These are phyloP conservation scores for Callaeas wilsoni DNA, from an alignment of 2,113 vertebrate genomes.

Conservation along the genomic window DNA sequence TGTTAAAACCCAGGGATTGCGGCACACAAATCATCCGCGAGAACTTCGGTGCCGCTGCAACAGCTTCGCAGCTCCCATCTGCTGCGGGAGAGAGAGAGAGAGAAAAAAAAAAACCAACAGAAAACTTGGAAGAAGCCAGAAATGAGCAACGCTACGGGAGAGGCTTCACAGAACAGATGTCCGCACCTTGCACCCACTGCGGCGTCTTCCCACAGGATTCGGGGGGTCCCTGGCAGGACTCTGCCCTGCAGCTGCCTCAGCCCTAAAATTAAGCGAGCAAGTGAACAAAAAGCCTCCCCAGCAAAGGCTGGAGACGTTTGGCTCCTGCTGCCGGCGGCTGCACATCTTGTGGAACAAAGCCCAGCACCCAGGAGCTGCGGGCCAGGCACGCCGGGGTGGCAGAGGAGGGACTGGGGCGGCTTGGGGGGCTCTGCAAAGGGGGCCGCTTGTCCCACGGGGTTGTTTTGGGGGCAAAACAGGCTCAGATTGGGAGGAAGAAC, in stretches of 20 bases:
- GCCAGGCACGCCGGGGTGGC: neutral
- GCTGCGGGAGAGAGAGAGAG: neutral
- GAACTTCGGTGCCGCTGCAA: neutral
- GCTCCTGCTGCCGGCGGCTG: neutral
- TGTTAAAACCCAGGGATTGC: neutral
- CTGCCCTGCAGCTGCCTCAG: neutral
- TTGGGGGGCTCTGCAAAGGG: neutral
- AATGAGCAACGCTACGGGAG: neutral
- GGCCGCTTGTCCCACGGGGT: accelerated
- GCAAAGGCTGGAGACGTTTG: neutral
- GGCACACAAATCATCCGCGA: neutral
- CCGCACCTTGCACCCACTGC: neutral
- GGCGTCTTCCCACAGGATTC: neutral
- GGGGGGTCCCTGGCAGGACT: neutral
- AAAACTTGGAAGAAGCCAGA: neutral
- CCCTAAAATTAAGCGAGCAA: neutral
- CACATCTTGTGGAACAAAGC: neutral
- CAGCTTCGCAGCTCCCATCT: neutral
- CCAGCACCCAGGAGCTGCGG: neutral
- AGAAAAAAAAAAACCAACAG: neutral
- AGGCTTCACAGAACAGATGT: neutral
- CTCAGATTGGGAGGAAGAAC: accelerated
- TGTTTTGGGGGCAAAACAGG: neutral
- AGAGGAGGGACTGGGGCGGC: neutral
- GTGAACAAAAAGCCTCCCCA: neutral